Conservation (phyloP, 2,113 vertebrate species). For the Gasterosteus nipponicus region DNA sequence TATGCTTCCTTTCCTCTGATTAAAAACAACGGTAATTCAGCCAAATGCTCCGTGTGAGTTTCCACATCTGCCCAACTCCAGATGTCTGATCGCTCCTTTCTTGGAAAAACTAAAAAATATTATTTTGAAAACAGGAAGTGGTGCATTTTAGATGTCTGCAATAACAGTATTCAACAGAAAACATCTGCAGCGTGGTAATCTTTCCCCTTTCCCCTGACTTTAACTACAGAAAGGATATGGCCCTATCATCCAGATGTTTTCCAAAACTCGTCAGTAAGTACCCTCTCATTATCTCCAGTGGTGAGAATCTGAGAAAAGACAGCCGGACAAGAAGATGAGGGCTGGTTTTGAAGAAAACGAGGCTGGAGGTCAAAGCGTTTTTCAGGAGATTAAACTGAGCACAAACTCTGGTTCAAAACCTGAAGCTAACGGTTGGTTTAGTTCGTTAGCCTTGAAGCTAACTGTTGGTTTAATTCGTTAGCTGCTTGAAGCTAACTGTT, state of each 20-base stretch:
- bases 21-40: slow-evolving; percentile 28
- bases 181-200: background rate
- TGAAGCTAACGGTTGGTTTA: too few species aligned
- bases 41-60: slow-evolving; percentile 37
- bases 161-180: background rate
- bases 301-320: slow-evolving; percentile 43
- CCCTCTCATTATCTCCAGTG: slow-evolving; percentile 48
- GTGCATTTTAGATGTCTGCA: slow-evolving; percentile 23
- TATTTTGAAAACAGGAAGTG: slow-evolving; percentile 47
- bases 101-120: background rate
- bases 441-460: too few species aligned
- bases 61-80: slow-evolving; percentile 47
- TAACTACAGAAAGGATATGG: background rate
- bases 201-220: background rate
- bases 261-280: slow-evolving; percentile 26
- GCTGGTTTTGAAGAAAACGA: slow-evolving; percentile 31
- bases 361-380: background rate
- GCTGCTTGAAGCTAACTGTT: background rate
- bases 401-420: background rate
- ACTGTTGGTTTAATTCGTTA: background rate
- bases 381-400: slow-evolving; percentile 12
- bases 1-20: slow-evolving; percentile 33
- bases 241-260: slow-evolving; percentile 44
- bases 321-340: slow-evolving; percentile 30
- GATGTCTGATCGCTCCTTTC: slow-evolving; percentile 33